Evolutionary conservation across 2,797 vertebrate genomes (phyloP), one percentile per base, ranked within the genome.

Genomic region (Acipenser transmontanus): DNA sequence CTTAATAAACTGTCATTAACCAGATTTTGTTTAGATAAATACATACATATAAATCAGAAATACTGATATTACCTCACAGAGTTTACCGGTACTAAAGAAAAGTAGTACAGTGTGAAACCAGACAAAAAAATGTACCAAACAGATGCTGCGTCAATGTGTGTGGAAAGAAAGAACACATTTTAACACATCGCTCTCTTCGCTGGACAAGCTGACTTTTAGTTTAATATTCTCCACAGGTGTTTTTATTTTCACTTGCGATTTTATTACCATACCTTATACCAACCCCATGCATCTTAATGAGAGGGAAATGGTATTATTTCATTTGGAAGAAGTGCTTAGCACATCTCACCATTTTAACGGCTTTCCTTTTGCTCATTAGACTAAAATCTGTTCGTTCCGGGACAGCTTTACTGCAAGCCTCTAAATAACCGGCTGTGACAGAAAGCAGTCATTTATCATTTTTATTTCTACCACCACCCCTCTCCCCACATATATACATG

Each of bases 311-410:
- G 85, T 87, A 87, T 84, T 89, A 88, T 90, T 89, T 89, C 85
- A 88, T 89, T 86, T 87, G 84, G 82, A 87, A 86, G 87, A 87
- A 89, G 84, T 88, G 85, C 87, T 90, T 87, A 89, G 88, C 85
- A 84, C 85, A 87, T 88, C 82, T 81, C 86, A 69, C 82, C 84
- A 83, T 84, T 86, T 85, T 89, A 88, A 88, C 84, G 81, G 82
- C 85, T 84, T 85, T 84, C 85, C 87, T 88, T 87, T 90, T 87
- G 85, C 88, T 90, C 89, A 89, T 88, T 89, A 90, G 88, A 89
- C 84, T 89, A 88, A 90, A 90, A 91, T 91, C 85, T 88, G 87
- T 89, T 88, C 84, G 79, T 89, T 89, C 86, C 85, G 74, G 82
- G 86, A 89, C 88, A 88, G 87, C 84, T 89, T 91, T 89, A 90